phyloP scores from a whole-genome alignment of 1,140 invertebrate species.

The Bombyx mandarina region DNA sequence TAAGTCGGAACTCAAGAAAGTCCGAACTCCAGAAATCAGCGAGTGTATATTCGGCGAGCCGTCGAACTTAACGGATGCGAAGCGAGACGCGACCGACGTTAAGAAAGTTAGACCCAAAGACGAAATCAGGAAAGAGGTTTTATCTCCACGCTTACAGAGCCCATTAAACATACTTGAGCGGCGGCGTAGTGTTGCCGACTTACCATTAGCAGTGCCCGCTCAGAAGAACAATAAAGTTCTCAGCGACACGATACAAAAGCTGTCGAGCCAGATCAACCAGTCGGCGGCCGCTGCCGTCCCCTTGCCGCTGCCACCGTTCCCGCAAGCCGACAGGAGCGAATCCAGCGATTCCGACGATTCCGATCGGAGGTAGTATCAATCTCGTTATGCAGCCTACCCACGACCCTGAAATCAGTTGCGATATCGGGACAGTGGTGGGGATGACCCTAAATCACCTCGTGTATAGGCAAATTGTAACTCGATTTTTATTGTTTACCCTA shows the following conservation, averaged over 20 bases:
- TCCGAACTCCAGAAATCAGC: constrained; percentile 31
- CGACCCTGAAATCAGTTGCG: no score
- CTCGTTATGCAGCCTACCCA: neutral
- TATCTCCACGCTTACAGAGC: constrained; percentile 44
- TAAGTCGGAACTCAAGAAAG: constrained; percentile 38
- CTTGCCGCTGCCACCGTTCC: constrained; percentile 47
- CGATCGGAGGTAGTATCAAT: constrained; percentile 72
- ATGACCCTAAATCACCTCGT: no score
- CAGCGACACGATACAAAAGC: constrained; percentile 74
- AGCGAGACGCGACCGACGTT: constrained; percentile 38
- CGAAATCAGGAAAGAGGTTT: constrained; percentile 17
- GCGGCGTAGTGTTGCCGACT: constrained; percentile 49
- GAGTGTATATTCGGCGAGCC: constrained; percentile 59
- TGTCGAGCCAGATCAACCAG: constrained; percentile 69
- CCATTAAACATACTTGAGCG: constrained; percentile 52
- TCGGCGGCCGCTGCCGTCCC: constrained; percentile 41
- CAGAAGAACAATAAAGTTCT: constrained; percentile 72
- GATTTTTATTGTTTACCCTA: no score
- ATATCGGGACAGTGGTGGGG: no score
- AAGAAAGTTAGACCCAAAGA: constrained; percentile 48
- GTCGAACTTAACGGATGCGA: constrained; percentile 41
- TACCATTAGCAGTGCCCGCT: constrained; percentile 42
- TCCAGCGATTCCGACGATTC: constrained; percentile 80
- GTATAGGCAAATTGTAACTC: no score
- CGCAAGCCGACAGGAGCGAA: constrained; percentile 58